These are phyloP conservation scores for Asobara japonica DNA, from an alignment of 1,140 invertebrate species.

Conservation along the genomic window DNA sequence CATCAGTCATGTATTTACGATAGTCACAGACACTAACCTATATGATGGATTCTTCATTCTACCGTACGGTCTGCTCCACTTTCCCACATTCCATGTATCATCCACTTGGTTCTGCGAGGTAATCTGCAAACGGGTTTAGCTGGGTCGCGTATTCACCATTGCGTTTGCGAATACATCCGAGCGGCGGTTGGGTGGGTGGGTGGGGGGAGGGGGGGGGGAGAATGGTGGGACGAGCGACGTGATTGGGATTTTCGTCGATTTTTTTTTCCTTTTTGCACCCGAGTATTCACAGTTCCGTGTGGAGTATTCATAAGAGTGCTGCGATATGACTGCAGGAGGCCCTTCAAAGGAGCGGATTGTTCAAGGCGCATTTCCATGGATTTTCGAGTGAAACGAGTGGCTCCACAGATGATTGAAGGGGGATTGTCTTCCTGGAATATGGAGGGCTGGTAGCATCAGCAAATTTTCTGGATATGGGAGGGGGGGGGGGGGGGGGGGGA, in stretches of 20 bases:
- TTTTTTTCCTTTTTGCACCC: background rate
- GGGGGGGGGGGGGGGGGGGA: background rate
- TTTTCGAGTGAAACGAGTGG: slow-evolving; percentile 5
- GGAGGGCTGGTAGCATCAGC: background rate
- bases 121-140: background rate
- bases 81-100: background rate
- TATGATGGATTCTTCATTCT: background rate
- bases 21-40: background rate
- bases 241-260: background rate
- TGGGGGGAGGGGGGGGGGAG: background rate
- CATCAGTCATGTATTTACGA: background rate
- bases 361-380: background rate
- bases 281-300: background rate
- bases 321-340: background rate
- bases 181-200: background rate
- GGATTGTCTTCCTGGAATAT: background rate
- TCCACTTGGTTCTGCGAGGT: background rate
- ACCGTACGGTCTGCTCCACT: background rate
- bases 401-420: background rate
- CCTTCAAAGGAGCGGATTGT: background rate
- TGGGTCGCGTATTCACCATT: background rate
- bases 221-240: no score
- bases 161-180: background rate
- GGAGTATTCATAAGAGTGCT: background rate
- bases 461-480: background rate